Evolutionary conservation across 2,797 vertebrate genomes (phyloP).

Genomic region (Uromys caudimaculatus): DNA sequence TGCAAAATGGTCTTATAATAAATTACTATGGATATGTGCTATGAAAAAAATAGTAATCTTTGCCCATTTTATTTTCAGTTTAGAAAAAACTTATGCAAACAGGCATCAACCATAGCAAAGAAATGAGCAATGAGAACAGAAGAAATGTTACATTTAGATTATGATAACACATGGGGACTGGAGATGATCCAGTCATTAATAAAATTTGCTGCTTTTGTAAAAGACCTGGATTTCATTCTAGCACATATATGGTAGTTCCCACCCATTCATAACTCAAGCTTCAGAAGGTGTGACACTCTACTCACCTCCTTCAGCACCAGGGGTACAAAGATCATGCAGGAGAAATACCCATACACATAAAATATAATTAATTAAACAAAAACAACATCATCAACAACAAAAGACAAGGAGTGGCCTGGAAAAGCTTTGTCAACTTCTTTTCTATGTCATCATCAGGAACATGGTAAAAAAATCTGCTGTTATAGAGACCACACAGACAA

Average conservation of each 20-base stretch:
- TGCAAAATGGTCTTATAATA: background rate
- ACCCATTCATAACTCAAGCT: background rate
- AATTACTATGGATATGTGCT: background rate
- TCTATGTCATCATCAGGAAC: background rate
- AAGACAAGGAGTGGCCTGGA: background rate
- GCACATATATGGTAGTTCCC: no score
- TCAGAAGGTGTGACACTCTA: background rate
- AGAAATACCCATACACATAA: background rate
- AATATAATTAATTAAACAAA: background rate
- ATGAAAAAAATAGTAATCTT: background rate
- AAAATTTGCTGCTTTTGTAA: background rate
- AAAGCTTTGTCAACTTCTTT: background rate
- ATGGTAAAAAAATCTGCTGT: background rate
- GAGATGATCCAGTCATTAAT: background rate
- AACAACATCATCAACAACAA: background rate
- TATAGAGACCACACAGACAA: background rate
- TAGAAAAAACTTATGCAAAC: background rate
- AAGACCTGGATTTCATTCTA: background rate
- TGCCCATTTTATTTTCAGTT: background rate
- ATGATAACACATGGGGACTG: background rate
- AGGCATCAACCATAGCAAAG: background rate
- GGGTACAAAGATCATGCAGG: background rate
- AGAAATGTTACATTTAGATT: background rate
- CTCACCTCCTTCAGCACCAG: background rate
- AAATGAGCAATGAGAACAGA: background rate